Evolutionary conservation across 2,797 vertebrate species (phyloP), one percentile per base, ranked within the genome.

Genomic region (Periophthalmus magnuspinnatus): DNA sequence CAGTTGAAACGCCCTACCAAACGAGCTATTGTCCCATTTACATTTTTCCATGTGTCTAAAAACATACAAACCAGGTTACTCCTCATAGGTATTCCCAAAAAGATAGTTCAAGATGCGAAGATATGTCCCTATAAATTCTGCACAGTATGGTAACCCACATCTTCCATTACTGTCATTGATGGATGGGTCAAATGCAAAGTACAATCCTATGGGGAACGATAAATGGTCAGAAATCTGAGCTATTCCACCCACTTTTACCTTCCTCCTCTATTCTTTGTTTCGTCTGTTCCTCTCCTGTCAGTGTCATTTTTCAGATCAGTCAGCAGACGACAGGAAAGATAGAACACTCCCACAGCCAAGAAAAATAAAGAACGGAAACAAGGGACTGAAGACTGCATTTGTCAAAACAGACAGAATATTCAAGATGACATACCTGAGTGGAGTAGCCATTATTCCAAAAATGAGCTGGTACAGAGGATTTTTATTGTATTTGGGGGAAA

Each of bases 351-450:
- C 52, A 33, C 0, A 33, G 70, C 47, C 11, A 68, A 73, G 77
- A 45, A 76, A 86, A 88, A 83, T 72, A 82, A 65, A 69, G 68
- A 33, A 50, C 24, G 62, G 57, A 17, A 62, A 59, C 50, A 55
- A 45, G 65, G 59, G 28, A 21, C 34, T 7, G 52, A 48, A 14
- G 38, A 65, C 14, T 28, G 5, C 34, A 63, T 63, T 63, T 22
- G 34, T 45, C 38, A 45, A 38, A 22, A 63, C 38, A 63, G 36
- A 38, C 19, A 16, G 34, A 6, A 45, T 14, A 45, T 24, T 63
- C n/a, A 41, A 60, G 8, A 33, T 16, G 56, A 32, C 24, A 33
- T 33, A 32, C 13, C 6, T 19, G 6, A 19, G 19, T 48, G 9
- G 21, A 5, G 8, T 22, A 9, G 22, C 52, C 52, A 13, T 21